Conservation (phyloP, 2,113 vertebrate species). For the Perca schrenkii region DNA sequence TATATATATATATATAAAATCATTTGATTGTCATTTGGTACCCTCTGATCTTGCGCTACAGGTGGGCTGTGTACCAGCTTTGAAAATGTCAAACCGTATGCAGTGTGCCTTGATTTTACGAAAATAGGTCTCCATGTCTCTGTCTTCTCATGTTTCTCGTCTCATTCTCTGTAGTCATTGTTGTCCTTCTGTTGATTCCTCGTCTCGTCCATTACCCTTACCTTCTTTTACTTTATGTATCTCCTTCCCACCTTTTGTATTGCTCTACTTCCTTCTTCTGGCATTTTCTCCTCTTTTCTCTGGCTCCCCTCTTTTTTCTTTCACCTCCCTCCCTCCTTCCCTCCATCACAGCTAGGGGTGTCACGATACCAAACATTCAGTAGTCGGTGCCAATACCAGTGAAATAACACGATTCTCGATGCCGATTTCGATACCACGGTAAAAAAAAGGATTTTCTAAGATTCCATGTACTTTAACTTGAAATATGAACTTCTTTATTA, state of each 20-base stretch:
- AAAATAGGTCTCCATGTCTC: neutral
- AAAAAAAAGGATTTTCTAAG: too few relatives aligned
- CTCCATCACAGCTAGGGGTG: conserved; percentile 30
- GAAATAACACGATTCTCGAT: too few relatives aligned
- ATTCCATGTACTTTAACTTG: too few relatives aligned
- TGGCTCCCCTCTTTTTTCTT: conserved; percentile 1
- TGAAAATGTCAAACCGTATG: conserved; percentile 19
- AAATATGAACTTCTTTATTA: too few relatives aligned
- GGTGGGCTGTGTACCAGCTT: neutral
- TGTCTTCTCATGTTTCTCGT: neutral
- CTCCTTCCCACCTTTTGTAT: conserved; percentile 1
- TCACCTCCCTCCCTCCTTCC: conserved; percentile 17
- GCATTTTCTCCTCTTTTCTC: neutral
- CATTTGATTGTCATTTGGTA: conserved; percentile 4
- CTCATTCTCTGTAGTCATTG: conserved; percentile 5
- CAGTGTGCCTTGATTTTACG: conserved; percentile 22
- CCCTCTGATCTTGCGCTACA: neutral
- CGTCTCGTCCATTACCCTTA: neutral
- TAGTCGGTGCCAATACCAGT: too few relatives aligned
- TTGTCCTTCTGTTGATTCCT: conserved; percentile 7
- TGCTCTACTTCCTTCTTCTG: conserved; percentile 8
- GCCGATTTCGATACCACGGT: too few relatives aligned
- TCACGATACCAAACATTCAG: too few relatives aligned
- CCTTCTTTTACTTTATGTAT: neutral
- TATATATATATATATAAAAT: neutral